phyloP scores from a whole-genome alignment of 2,888 invertebrate species.

The Tachina grossa region DNA sequence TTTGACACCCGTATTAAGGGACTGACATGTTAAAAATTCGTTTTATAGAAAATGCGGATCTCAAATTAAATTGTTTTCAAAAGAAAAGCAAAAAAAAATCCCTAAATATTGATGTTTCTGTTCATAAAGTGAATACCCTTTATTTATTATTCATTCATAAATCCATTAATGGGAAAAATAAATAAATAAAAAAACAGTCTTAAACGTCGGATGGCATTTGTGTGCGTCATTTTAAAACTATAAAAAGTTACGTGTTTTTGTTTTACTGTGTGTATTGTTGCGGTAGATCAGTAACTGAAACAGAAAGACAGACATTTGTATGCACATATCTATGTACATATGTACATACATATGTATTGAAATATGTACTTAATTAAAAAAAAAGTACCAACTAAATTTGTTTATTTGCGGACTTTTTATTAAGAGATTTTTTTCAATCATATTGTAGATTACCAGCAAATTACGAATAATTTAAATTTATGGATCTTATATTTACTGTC shows the following conservation, averaged over 20 bases:
- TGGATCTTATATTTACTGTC: not conserved
- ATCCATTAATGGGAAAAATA: no score
- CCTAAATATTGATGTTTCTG: no score
- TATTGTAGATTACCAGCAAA: not conserved
- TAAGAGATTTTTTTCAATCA: not conserved
- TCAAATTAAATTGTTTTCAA: no score
- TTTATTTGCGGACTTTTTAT: not conserved
- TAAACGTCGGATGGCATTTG: not conserved
- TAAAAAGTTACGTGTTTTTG: constrained; percentile 11
- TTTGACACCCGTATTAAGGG: no score
- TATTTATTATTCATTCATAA: not conserved
- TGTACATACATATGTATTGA: no score
- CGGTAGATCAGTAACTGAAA: constrained; percentile 31
- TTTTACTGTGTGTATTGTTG: constrained; percentile 1
- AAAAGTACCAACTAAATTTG: not conserved
- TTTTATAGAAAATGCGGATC: no score
- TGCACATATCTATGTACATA: no score
- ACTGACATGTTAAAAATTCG: no score
- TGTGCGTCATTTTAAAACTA: constrained; percentile 34
- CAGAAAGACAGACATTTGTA: not conserved
- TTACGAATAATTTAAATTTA: not conserved
- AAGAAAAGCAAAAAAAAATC: no score
- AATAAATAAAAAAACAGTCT: not conserved
- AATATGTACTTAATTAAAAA: constrained; percentile 66
- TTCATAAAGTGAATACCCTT: no score